Evolutionary conservation across 2,888 invertebrate species (phyloP), one percentile per base, ranked within the genome.

Genomic region (Cinara cedri): DNA sequence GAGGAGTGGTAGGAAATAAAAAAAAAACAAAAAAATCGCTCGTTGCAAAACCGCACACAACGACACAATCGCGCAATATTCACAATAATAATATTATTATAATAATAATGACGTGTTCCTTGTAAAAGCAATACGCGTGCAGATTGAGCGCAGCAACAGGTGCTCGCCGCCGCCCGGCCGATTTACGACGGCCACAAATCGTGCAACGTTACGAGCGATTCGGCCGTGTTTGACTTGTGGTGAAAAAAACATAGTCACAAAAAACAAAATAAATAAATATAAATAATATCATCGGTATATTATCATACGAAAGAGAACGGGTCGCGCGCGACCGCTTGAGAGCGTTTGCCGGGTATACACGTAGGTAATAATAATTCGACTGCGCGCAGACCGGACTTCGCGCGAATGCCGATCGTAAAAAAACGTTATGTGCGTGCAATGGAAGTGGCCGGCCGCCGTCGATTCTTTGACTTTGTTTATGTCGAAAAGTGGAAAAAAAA

Each of bases 171-270:
- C 21, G 55, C 44, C 62, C 9, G 14, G 65, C 11, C 34, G 34
- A 74, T 75, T 75, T 75, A 75, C 24, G 75, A 34, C 55, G 54
- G 75, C 24, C 65, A 55, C 75, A 75, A 75, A 75, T 75, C 65
- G 75, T 26, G 44, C n/a, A n/a, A 65, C 44, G 75, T 75, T 75
- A 75, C 75, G 75, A 65, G 54, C 65, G 54, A 4, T 49, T 60
- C 57, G 46, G 13, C 26, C 62, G 65, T 75, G 65, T 75, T 75
- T 75, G 75, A 75, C 75, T 75, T 75, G 65, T 75, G 65, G 72
- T 49, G 26, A 21, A 24, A 24, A n/a, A 54, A 24, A 54, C 13
- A 34, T 34, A 34, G 6, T 34, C 3, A 34, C 6, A 34, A 34
- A 34, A 34, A 34, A 34, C 3, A 34, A 34, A 34, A 34, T 34